Percentiles rank a stretch among this genome's conserved stretches.
Conservation (phyloP, 2,797 vertebrate genomes). For the Chloroceryle amazona region DNA sequence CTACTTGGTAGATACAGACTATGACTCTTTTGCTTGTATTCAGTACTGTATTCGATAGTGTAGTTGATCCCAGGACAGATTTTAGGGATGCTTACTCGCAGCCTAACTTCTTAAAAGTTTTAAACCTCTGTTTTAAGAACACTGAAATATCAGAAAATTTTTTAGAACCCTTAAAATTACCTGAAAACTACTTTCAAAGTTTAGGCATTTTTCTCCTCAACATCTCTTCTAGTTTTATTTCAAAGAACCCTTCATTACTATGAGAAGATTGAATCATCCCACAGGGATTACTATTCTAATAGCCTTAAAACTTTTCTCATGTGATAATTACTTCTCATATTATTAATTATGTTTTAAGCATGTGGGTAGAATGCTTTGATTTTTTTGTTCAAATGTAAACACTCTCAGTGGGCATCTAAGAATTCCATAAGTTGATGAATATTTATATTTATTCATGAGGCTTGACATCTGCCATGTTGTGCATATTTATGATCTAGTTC, state of each 20-base stretch:
- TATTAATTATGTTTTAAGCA: constrained; percentile 36
- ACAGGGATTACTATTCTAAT: constrained; percentile 9
- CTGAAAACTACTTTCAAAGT: neutral
- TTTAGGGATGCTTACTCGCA: neutral
- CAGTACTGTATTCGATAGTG: neutral
- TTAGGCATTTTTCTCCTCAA: neutral
- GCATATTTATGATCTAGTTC: constrained; percentile 62
- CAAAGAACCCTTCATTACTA: neutral
- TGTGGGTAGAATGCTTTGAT: constrained; percentile 19
- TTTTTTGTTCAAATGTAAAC: constrained; percentile 54
- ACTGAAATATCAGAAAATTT: neutral
- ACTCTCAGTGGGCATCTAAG: constrained; percentile 13
- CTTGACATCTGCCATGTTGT: constrained; percentile 59
- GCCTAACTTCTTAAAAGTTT: neutral
- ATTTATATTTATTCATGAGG: constrained; percentile 58
- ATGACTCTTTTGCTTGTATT: neutral
- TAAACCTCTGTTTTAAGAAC: neutral
- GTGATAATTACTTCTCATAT: constrained; percentile 39
- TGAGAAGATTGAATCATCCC: neutral
- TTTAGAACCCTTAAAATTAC: neutral
- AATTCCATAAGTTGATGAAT: constrained; percentile 67
- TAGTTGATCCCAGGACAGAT: neutral
- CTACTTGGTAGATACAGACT: neutral
- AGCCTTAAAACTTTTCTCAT: neutral
- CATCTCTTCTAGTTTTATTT: neutral